Evolutionary conservation across 2,797 vertebrate species (phyloP).

Genomic region (Micromesistius poutassou): DNA sequence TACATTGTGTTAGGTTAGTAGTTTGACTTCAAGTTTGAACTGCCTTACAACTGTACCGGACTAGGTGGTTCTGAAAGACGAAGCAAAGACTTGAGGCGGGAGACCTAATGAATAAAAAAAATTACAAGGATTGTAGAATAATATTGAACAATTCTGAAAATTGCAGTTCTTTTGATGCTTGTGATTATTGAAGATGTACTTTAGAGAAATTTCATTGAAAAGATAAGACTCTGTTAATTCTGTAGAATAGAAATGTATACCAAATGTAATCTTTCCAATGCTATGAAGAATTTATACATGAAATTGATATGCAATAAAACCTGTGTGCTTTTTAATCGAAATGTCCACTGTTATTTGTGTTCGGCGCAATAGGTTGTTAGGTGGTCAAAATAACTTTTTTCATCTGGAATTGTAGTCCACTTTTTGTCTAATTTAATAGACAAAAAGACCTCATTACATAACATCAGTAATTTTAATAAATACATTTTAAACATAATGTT

Average conservation of each 20-base stretch:
- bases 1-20: slow-evolving; percentile 87
- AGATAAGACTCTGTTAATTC: slow-evolving; percentile 91
- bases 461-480: not conserved
- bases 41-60: slow-evolving; percentile 74
- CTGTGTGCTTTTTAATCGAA: slow-evolving; percentile 96
- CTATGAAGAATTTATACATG: slow-evolving; percentile 99
- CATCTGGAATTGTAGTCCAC: not conserved
- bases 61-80: slow-evolving; percentile 73
- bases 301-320: slow-evolving; percentile 99
- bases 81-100: slow-evolving; percentile 75
- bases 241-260: slow-evolving; percentile 99
- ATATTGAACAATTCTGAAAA: slow-evolving; percentile 83
- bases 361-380: not conserved
- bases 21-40: slow-evolving; percentile 81
- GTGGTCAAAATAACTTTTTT: not conserved
- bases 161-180: slow-evolving; percentile 88
- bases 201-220: slow-evolving; percentile 92
- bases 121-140: slow-evolving; percentile 83
- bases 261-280: slow-evolving; percentile 99
- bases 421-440: not conserved
- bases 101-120: slow-evolving; percentile 75
- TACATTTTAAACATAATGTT: not conserved
- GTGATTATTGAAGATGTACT: slow-evolving; percentile 90
- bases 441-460: not conserved
- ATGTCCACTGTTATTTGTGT: slow-evolving; percentile 34